A percentile compares a stretch with the other conserved stretches of the same genome.
Evolutionary conservation across 1,140 invertebrate genomes (phyloP).

Genomic region (Ridgeia piscesae): DNA sequence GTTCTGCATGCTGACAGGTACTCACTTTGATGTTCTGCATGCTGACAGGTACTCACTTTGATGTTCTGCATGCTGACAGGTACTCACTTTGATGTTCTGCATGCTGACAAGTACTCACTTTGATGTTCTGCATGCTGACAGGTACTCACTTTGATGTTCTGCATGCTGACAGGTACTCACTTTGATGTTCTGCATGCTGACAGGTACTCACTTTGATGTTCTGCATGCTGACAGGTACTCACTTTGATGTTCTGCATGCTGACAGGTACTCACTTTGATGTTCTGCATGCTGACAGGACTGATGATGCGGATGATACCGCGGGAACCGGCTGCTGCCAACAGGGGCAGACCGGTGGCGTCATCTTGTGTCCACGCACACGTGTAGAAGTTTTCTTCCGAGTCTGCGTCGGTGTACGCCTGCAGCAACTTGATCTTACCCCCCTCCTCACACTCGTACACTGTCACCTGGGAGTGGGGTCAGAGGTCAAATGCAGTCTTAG

Average conservation of each 20-base stretch:
- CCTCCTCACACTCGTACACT: constrained; percentile 84
- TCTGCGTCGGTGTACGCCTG: constrained; percentile 85
- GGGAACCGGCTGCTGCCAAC: constrained; percentile 84
- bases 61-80: too few species aligned
- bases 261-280: constrained; percentile 64
- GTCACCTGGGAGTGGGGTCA: constrained; percentile 60
- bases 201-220: too few species aligned
- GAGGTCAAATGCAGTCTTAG: background rate
- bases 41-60: too few species aligned
- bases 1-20: too few species aligned
- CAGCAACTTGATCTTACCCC: constrained; percentile 74
- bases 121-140: too few species aligned
- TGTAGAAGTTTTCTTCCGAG: constrained; percentile 94
- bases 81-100: too few species aligned
- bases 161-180: too few species aligned
- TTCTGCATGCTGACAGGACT: constrained; percentile 81
- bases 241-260: background rate
- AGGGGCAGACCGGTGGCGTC: constrained; percentile 78
- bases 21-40: too few species aligned
- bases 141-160: too few species aligned
- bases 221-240: too few species aligned
- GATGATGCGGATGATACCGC: constrained; percentile 87
- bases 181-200: too few species aligned
- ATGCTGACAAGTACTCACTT: too few species aligned
- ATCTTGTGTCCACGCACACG: constrained; percentile 93